A percentile compares a stretch with the other conserved stretches of the same genome.
These are phyloP conservation scores for Camponotus vicinus DNA, from an alignment of 1,140 invertebrate species.

Conservation along the genomic window DNA sequence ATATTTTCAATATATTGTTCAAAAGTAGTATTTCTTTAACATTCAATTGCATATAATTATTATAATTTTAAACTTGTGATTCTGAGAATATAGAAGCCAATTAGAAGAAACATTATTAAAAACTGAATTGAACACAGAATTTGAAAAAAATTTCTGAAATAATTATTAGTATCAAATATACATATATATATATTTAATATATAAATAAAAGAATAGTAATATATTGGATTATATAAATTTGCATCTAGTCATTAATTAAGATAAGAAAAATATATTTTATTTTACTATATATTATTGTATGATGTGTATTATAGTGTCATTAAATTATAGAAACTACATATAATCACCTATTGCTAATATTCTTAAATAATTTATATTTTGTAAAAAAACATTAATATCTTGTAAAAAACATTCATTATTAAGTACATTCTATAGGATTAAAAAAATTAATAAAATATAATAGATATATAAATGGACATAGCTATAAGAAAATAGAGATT, in stretches of 20 bases:
- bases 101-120: slow-evolving; percentile 89
- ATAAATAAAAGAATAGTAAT: too few relatives aligned
- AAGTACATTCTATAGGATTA: not conserved
- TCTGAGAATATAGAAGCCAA: slow-evolving; percentile 89
- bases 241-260: too few relatives aligned
- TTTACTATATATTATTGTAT: too few relatives aligned
- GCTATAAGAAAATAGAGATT: not conserved
- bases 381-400: too few relatives aligned
- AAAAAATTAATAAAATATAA: not conserved
- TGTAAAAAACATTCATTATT: too few relatives aligned
- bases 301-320: too few relatives aligned
- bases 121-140: slow-evolving; percentile 88
- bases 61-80: slow-evolving; percentile 90
- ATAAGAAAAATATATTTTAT: too few relatives aligned
- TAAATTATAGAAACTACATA: too few relatives aligned
- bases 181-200: not conserved
- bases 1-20: slow-evolving; percentile 21
- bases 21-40: slow-evolving; percentile 64
- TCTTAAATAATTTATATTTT: too few relatives aligned
- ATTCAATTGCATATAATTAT: slow-evolving; percentile 87
- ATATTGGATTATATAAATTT: too few relatives aligned
- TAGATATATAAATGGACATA: too few relatives aligned
- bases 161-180: slow-evolving; percentile 59
- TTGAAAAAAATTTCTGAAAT: slow-evolving; percentile 88
- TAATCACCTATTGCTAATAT: too few relatives aligned